Base-by-base conservation (phyloP, 1,140 invertebrate genomes). In the Megalonaias nervosa region DNA sequence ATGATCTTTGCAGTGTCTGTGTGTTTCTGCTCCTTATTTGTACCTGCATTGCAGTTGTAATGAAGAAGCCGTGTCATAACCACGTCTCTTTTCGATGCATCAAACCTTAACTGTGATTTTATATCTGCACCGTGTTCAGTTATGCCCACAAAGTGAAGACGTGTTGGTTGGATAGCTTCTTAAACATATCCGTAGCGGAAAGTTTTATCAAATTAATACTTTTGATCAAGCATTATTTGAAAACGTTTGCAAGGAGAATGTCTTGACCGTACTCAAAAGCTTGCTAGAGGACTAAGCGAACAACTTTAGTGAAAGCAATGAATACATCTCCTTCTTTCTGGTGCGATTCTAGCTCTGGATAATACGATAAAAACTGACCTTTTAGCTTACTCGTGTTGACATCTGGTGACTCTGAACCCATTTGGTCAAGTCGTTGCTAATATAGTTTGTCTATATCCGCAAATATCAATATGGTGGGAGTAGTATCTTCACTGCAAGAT, bases 41-140 rank as follows among this genome's bases (percentile, higher is more conserved):
- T 38, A 38, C 38, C 6, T 9, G 38, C 38, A 38, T 55, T 70
- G 55, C 60, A 84, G 62, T 82, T 84, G 60, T 67, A 82, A 59
- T 82, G 78, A 12, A 84, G 67, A 9, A 82, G 73, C 56, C 82
- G 71, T 38, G 81, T 59, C 21, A 84, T 76, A 11, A 69, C 67
- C 3, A 78, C 19, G 26, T 73, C 69, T 16, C 75, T 71, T 60
- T 76, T 76, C n/a, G 71, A 71, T 75, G 71, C 71, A 21, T 66
- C 67, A 6, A 73, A 64, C 62, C 17, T 75, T 82, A 15, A 38
- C 38, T 48, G 38, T 48, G 38, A 48, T 48, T 4, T 48, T 9
- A 48, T 48, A 48, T 71, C 77, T 67, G 74, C 71, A 26, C 76
- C 72, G 60, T 78, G 64, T 58, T 80, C 72, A 58, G 77, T 67